Base-by-base conservation (phyloP, 2,888 invertebrate genomes). In the Zeuzera pyrina region DNA sequence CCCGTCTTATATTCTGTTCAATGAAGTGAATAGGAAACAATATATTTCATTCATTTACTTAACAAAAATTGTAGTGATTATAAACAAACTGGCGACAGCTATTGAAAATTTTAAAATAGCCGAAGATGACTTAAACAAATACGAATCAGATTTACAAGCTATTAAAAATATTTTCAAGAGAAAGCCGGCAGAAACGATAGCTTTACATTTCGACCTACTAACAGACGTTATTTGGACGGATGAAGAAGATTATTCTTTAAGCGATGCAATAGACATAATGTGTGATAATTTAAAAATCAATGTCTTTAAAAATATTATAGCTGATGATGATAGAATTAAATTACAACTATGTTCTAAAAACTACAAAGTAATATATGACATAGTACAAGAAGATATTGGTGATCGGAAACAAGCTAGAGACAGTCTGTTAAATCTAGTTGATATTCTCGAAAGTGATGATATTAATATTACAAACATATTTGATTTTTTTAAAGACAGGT, bases 121-220 rank as follows among this genome's bases (percentile, higher is more conserved):
- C 14, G 51, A 62, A 15, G 55, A 58, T 19, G 56, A 65, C 31
- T 30, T 37, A 0, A 59, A 59, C 23, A 47, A 47, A 36, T 12
- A 67, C 2, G 44, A 52, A 33, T 38, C 44, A 15, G 72, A 78
- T 33, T 37, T 73, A 8, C 30, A 32, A 2, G 28, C 47, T 1
- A 42, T 81, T 11, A 59, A 62, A 38, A 72, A 57, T 43, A 45
- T 68, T 13, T 79, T 68, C 29, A 74, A 58, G 47, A 58, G 72
- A 31, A 58, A 65, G 45, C 55, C 78, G 2, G 38, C 56, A 1
- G 79, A 81, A 24, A 52, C 57, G 2, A 41, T 76, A 12, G 61
- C 62, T 1, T 45, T 78, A 35, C 66, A 71, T 53, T 83, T 72
- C 35, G 81, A 83, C 50, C 25, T 71, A 2, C 38, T 83, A 35